Conservation (phyloP, 2,113 vertebrate genomes). For the Xyliphius kryptos region DNA sequence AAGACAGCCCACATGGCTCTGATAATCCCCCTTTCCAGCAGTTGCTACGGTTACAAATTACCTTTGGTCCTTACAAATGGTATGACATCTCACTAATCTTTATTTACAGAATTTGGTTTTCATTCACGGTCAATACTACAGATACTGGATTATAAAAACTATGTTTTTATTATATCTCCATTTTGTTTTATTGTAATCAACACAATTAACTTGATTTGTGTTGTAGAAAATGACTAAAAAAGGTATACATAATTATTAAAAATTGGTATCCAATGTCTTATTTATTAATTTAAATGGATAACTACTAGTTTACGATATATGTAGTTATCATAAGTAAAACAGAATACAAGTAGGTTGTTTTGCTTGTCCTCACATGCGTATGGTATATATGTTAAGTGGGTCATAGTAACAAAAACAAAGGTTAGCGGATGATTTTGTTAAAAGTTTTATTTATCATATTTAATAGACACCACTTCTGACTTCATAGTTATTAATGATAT, state of each 20-base stretch:
- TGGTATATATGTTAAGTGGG: neutral
- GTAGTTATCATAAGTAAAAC: too few relatives aligned
- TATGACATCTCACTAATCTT: conserved; percentile 77
- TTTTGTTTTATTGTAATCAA: conserved; percentile 41
- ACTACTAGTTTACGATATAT: too few relatives aligned
- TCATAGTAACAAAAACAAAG: neutral
- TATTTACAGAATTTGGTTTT: conserved; percentile 73
- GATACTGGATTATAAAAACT: conserved; percentile 62
- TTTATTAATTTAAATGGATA: too few relatives aligned
- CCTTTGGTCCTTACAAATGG: conserved; percentile 84
- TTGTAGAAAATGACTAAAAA: conserved; percentile 13
- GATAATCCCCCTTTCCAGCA: conserved; percentile 88
- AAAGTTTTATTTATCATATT: neutral
- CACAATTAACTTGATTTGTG: conserved; percentile 11
- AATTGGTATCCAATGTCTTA: too few relatives aligned
- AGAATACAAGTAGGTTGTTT: neutral
- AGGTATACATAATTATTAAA: too few relatives aligned
- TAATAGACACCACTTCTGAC: neutral
- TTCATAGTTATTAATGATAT: too few relatives aligned
- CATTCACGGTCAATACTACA: conserved; percentile 69
- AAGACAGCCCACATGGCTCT: conserved; percentile 75
- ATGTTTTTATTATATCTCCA: conserved; percentile 53
- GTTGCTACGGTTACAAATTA: conserved; percentile 98
- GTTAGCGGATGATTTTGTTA: neutral
- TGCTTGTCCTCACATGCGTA: neutral